Conservation (phyloP, 1,140 invertebrate genomes). For the Bicyclus anynana region DNA sequence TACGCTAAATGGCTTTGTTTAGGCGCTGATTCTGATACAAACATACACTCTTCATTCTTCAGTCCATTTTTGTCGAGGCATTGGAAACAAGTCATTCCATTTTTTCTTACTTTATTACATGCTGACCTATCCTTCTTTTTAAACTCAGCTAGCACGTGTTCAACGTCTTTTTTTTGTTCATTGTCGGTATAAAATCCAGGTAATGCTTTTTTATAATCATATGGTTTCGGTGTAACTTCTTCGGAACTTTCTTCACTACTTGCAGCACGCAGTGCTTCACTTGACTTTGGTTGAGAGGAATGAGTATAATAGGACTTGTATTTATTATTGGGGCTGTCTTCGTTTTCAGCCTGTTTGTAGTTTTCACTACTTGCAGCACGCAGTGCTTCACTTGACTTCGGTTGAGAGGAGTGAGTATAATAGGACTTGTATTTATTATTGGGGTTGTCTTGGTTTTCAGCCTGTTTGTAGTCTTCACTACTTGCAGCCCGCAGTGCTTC, state of each 20-base stretch:
- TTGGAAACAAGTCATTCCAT: slow-evolving; percentile 86
- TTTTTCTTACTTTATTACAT: slow-evolving; percentile 83
- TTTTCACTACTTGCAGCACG: no score
- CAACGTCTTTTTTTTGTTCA: slow-evolving; percentile 80
- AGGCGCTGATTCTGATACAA: slow-evolving; percentile 80
- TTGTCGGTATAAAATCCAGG: slow-evolving; percentile 71
- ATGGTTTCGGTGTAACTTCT: slow-evolving; percentile 52
- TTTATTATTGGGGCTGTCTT: slow-evolving; percentile 57
- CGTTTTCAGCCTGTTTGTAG: slow-evolving; percentile 49
- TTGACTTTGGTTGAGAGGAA: slow-evolving; percentile 50
- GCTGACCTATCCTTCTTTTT: slow-evolving; percentile 82
- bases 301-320: slow-evolving; percentile 69
- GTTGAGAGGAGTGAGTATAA: slow-evolving; percentile 55
- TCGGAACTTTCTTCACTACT: slow-evolving; percentile 48
- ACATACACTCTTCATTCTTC: slow-evolving; percentile 87
- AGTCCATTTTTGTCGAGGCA: slow-evolving; percentile 82
- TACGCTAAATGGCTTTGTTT: slow-evolving; percentile 78
- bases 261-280: slow-evolving; percentile 49
- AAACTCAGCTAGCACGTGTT: slow-evolving; percentile 83
- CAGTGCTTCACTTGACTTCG: slow-evolving; percentile 47
- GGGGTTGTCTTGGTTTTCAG: slow-evolving; percentile 49
- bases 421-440: slow-evolving; percentile 70
- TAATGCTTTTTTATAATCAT: slow-evolving; percentile 68
- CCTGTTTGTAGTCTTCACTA: slow-evolving; percentile 43
- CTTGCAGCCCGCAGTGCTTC: slow-evolving; percentile 26